phyloP scores from a whole-genome alignment of 2,113 vertebrate species.

The Amazona vittata region DNA sequence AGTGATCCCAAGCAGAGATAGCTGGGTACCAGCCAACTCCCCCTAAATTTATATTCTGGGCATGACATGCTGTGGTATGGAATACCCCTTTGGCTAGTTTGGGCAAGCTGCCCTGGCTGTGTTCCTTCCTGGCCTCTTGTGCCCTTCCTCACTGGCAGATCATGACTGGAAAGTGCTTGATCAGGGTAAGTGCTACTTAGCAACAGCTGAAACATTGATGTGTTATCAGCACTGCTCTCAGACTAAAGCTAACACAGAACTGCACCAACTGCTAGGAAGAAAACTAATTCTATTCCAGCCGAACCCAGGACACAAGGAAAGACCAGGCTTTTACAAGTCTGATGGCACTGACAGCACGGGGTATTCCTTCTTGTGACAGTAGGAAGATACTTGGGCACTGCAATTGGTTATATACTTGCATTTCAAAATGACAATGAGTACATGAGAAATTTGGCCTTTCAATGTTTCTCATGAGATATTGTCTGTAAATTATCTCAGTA shows the following conservation, averaged over 20 bases:
- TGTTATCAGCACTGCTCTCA: not conserved
- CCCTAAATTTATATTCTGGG: not conserved
- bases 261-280: not conserved
- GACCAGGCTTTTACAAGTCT: not conserved
- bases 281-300: not conserved
- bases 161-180: not conserved
- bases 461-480: not conserved
- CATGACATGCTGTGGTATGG: not conserved
- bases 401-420: not conserved
- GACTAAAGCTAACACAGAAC: not conserved
- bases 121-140: not conserved
- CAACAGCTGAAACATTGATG: not conserved
- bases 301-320: not conserved
- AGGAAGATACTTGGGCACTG: not conserved
- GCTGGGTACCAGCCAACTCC: not conserved
- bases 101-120: not conserved
- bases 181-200: not conserved
- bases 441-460: not conserved
- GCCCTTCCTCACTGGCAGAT: not conserved
- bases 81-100: not conserved
- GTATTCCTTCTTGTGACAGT: rapidly evolving
- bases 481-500: not conserved
- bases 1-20: not conserved
- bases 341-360: not conserved
- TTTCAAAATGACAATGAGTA: not conserved